These are phyloP conservation scores for Rhabdomys pumilio DNA, from an alignment of 2,797 vertebrate genomes.

Conservation along the genomic window DNA sequence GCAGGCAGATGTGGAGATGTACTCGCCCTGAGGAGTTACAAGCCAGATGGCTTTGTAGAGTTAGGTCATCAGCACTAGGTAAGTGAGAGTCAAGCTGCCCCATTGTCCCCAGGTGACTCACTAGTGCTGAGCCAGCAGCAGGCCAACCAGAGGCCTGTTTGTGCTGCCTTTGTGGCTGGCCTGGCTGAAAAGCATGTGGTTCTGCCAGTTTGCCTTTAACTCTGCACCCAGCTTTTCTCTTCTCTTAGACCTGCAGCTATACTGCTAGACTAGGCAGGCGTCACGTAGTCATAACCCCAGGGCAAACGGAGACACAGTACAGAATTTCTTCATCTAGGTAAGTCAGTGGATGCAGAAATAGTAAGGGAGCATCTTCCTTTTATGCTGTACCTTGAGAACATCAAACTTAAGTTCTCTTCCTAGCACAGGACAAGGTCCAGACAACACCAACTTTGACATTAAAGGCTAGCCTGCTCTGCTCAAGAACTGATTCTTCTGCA, in stretches of 20 bases:
- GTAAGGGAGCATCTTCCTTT: not conserved
- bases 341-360: not conserved
- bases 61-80: slow-evolving; percentile 35
- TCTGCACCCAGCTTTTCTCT: not conserved
- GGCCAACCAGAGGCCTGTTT: not conserved
- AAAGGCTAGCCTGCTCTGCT: not conserved
- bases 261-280: not conserved
- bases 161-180: not conserved
- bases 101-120: slow-evolving; percentile 64
- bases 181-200: not conserved
- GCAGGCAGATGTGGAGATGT: slow-evolving; percentile 38
- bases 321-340: not conserved
- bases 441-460: not conserved
- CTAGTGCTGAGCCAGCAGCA: not conserved
- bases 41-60: not conserved
- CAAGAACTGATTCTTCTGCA: not conserved
- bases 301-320: not conserved
- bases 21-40: slow-evolving; percentile 44
- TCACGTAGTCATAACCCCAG: not conserved
- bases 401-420: slow-evolving; percentile 3
- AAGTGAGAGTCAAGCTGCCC: not conserved
- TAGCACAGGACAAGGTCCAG: not conserved
- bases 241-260: not conserved
- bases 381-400: not conserved
- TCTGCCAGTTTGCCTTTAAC: not conserved